Base-by-base conservation (phyloP, 2,888 invertebrate genomes). In the Melikaiella ostensackeni region DNA sequence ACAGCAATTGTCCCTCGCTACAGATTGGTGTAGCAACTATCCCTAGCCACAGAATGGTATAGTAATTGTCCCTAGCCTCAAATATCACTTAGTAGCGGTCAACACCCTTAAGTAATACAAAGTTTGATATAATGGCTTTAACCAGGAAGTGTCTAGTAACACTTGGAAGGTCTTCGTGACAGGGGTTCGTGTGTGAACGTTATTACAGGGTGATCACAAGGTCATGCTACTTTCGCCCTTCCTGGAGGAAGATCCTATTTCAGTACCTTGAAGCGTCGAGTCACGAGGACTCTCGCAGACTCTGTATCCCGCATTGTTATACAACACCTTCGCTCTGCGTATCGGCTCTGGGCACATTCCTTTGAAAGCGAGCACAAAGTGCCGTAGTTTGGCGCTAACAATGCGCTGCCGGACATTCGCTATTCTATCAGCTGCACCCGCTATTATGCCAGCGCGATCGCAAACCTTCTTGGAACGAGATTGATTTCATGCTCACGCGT, bases 291-390 rank as follows among this genome's bases (percentile, higher is more conserved):
- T 61, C 13, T 66, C 16, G 30, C n/a, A 61, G 50, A 70, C 57
- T 61, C 9, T 70, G 30, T 8, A 74, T 57, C 59, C 38, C 30
- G 38, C 35, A 61, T 59, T 74, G 50, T 57, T 50, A 74, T 74
- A 61, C 74, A 46, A 70, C 70, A 70, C 70, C 46, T 70, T 70
- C 70, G 50, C 70, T 50, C 70, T 50, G 30, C 46, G 70, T n/a
- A 70, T 70, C 50, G 70, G 70, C 70, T 70, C 70, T 70, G 42
- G 59, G 77, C 57, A 79, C 85, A 87, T 87, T 87, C 83, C 86
- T 85, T 83, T 78, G 84, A 86, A 86, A 87, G 84, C 82, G 84
- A 87, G 84, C 86, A 70, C 70, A 84, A 85, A 87, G 82, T 86
- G 80, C 79, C 76, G 79, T 81, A 82, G 83, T 83, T 83, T 81